Conservation (phyloP, 2,113 vertebrate genomes). For the Pteruthius melanotis region DNA sequence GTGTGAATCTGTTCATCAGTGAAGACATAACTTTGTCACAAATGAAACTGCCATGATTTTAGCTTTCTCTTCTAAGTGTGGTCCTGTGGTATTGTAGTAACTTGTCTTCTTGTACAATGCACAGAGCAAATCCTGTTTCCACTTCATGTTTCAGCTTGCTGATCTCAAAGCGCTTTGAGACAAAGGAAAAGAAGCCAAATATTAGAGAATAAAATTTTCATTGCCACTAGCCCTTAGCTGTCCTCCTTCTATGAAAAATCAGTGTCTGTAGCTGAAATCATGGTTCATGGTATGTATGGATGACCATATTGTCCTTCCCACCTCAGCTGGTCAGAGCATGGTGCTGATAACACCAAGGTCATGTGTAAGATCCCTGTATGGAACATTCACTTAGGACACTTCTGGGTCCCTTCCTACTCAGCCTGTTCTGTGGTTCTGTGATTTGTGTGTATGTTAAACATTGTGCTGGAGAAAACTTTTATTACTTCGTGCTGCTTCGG, state of each 20-base stretch:
- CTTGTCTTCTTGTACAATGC: neutral
- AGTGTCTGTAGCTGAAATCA: neutral
- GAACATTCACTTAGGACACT: neutral
- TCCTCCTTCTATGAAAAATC: neutral
- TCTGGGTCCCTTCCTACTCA: neutral
- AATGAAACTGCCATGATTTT: neutral
- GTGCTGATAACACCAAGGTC: neutral
- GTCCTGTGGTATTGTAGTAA: neutral
- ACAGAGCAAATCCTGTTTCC: neutral
- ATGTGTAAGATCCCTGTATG: neutral
- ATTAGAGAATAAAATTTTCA: neutral
- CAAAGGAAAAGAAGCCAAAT: neutral
- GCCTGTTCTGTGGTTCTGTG: neutral
- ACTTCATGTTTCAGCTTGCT: neutral
- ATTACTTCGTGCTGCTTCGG: neutral
- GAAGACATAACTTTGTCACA: neutral
- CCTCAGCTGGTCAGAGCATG: neutral
- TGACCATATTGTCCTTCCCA: neutral
- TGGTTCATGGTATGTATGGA: neutral
- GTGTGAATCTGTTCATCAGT: neutral
- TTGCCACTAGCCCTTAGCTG: neutral
- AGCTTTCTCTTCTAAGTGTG: neutral
- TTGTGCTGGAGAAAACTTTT: neutral
- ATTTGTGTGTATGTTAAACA: neutral
- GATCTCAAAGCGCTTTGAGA: neutral